These are phyloP conservation scores for Gnathonemus echidnorhynchus DNA, from an alignment of 2,113 vertebrate genomes.

Conservation along the genomic window DNA sequence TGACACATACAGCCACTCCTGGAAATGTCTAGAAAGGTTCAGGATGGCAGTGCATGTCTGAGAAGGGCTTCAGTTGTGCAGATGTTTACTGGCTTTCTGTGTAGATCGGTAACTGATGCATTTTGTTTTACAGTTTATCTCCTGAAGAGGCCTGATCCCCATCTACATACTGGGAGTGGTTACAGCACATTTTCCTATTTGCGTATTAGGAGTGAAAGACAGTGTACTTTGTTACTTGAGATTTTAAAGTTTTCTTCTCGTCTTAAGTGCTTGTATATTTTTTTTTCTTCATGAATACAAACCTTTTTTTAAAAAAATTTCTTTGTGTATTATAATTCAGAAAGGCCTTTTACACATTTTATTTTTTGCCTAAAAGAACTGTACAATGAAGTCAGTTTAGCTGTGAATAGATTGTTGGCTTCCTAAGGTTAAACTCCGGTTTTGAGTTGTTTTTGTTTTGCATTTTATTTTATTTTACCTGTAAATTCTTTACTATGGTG, in stretches of 20 bases:
- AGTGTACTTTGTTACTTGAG: neutral
- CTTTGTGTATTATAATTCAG: constrained; percentile 1
- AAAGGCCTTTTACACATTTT: neutral
- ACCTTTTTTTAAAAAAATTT: neutral
- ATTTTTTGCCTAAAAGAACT: neutral
- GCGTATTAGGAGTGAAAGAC: neutral
- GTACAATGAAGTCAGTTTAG: neutral
- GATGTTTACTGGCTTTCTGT: neutral
- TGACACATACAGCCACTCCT: neutral
- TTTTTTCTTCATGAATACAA: neutral
- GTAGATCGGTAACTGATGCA: neutral
- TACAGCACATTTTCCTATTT: neutral
- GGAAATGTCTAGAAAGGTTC: neutral
- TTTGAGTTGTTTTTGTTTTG: neutral
- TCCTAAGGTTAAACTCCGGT: neutral
- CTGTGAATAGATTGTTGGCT: constrained; percentile 25
- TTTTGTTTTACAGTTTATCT: constrained; percentile 13
- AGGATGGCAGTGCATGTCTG: neutral
- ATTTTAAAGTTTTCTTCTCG: neutral
- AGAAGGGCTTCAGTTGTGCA: neutral
- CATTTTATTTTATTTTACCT: neutral
- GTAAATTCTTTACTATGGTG: neutral
- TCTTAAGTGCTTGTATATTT: constrained; percentile 16
- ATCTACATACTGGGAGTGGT: neutral
- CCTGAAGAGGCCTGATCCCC: neutral